Evolutionary conservation across 2,113 vertebrate genomes (phyloP), one percentile per base, ranked within the genome.

Genomic region (Gadus macrocephalus): DNA sequence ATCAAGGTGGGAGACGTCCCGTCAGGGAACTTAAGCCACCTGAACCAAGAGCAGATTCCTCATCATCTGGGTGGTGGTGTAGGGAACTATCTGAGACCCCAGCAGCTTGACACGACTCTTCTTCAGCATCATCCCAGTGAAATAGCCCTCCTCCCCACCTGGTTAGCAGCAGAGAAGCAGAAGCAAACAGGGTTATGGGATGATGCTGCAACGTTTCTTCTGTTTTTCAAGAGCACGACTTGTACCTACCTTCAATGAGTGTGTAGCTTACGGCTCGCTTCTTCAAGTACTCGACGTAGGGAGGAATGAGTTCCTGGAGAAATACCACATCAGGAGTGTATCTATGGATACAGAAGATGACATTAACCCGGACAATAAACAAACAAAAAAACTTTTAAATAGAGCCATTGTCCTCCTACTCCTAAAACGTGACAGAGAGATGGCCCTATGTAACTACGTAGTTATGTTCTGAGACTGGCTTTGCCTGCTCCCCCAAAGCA

Each of bases 271-370:
- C 80, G 2, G 95, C 94, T 75, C 88, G 93, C 86, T 93, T 95
- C 87, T 93, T 94, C 17, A 99, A 84, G 77, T 95, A 92, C 68
- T 78, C 77, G 11, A 93, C 80, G 28, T 96, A 92, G 0, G 89
- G 87, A 5, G 91, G 93, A 75, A 96, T 90, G 22, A 99, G 93
- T 69, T 99, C 97, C 79, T 98, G 97, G 4, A 99, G 92, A 85
- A 98, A 96, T 59, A 99, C 89, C 15, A 99, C 91, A 59, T 98
- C 96, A 2, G 97, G 97, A 59, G 55, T 93, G 76, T 99, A 97
- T 81, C 97, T 99, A 82, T 76, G 88, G 58, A 83, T 85, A 42
- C 38, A 67, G 17, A 71, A 66, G 1, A 68, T 42, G 55, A 19
- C 3, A 76, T 4, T n/a, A 35, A 67, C 27, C 1, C 64, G 62